Conservation (phyloP, 1,140 invertebrate species). For the Sipha flava region DNA sequence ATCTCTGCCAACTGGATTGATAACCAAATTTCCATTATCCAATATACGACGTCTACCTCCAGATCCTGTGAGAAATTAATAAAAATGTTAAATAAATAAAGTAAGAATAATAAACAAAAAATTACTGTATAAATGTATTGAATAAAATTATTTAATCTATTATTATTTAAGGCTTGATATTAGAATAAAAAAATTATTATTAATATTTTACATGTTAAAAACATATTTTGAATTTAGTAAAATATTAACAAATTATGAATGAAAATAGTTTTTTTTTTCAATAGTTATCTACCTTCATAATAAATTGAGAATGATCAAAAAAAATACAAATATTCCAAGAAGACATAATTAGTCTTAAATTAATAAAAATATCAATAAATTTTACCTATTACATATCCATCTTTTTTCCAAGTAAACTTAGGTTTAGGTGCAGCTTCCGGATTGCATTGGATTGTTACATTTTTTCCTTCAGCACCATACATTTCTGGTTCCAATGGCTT, state of each 20-base stretch:
- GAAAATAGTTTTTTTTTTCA: too few species aligned
- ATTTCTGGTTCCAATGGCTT: slow-evolving; percentile 76
- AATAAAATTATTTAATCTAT: too few species aligned
- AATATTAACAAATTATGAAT: too few species aligned
- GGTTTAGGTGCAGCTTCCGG: slow-evolving; percentile 90
- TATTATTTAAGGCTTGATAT: too few species aligned
- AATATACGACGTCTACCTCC: slow-evolving; percentile 70
- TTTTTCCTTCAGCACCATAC: slow-evolving; percentile 81
- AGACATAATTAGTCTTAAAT: neutral
- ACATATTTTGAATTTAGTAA: too few species aligned
- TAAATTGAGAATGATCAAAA: too few species aligned
- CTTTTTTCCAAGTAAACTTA: slow-evolving; percentile 83
- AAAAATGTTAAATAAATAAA: neutral
- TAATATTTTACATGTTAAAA: too few species aligned
- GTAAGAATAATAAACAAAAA: too few species aligned
- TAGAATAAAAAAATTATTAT: too few species aligned
- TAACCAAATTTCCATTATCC: slow-evolving; percentile 75
- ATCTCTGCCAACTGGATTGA: slow-evolving; percentile 72
- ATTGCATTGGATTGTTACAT: slow-evolving; percentile 83
- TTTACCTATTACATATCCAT: slow-evolving; percentile 67
- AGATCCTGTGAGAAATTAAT: slow-evolving; percentile 41
- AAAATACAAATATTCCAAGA: neutral
- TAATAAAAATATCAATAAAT: neutral
- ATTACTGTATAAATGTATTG: too few species aligned
- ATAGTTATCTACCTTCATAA: too few species aligned